Percentiles rank a stretch among this genome's conserved stretches.
phyloP scores from a whole-genome alignment of 2,113 vertebrate species.

The Calonectris borealis region DNA sequence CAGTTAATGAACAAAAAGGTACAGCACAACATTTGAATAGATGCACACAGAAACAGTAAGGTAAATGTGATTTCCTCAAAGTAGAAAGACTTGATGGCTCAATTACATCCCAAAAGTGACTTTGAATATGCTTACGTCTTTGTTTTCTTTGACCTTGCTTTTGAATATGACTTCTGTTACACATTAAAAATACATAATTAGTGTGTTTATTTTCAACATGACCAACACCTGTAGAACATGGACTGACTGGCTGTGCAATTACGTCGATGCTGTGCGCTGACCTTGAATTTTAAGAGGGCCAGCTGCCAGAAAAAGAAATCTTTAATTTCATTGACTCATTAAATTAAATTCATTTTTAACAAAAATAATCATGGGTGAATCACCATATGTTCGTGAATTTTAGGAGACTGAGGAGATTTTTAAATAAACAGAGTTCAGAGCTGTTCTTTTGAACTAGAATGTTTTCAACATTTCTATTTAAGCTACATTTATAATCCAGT shows the following conservation, averaged over 20 bases:
- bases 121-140: background rate
- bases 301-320: background rate
- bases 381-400: constrained; percentile 24
- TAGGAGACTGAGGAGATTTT: background rate
- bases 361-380: constrained; percentile 21
- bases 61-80: background rate
- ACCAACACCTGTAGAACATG: background rate
- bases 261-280: background rate
- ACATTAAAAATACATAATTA: background rate
- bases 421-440: background rate
- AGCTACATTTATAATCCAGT: background rate
- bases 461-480: background rate
- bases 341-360: constrained; percentile 30
- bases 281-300: constrained; percentile 18
- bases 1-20: background rate
- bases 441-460: background rate
- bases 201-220: background rate
- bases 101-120: background rate
- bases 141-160: background rate
- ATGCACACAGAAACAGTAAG: background rate
- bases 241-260: background rate
- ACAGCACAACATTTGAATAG: background rate
- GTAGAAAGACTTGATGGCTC: background rate
- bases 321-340: constrained; percentile 39
- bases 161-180: background rate